phyloP scores from a whole-genome alignment of 2,113 vertebrate genomes.

The Sceloporus tristichus region DNA sequence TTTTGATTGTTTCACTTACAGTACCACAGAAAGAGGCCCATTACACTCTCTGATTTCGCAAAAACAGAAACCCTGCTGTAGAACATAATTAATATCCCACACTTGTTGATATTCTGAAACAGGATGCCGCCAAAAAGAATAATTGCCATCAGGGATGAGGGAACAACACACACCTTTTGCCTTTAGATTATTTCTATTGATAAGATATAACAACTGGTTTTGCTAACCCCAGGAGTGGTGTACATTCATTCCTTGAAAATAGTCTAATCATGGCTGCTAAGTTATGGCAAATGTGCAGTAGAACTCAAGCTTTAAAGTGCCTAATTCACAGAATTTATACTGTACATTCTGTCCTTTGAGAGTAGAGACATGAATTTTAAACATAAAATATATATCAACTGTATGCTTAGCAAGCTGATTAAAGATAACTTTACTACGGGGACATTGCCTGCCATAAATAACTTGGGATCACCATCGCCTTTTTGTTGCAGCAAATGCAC shows the following conservation, averaged over 20 bases:
- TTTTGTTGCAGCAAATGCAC: not conserved
- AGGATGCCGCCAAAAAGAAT: not conserved
- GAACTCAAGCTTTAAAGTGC: not conserved
- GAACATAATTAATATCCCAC: not conserved
- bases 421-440: conserved; percentile 9
- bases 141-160: not conserved
- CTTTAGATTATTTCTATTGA: not conserved
- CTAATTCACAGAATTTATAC: not conserved
- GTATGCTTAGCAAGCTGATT: conserved; percentile 12
- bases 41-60: not conserved
- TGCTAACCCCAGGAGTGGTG: not conserved
- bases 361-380: not conserved
- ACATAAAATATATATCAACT: not conserved
- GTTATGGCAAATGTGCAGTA: not conserved
- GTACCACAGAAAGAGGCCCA: not conserved
- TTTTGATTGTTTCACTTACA: not conserved
- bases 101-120: not conserved
- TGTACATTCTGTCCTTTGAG: not conserved
- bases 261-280: not conserved
- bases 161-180: not conserved
- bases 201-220: not conserved
- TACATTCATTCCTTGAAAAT: not conserved
- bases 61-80: not conserved
- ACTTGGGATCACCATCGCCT: not conserved
- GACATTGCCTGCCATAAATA: conserved; percentile 21